These are phyloP conservation scores for Isichthys henryi DNA, from an alignment of 2,113 vertebrate species.

Conservation along the genomic window DNA sequence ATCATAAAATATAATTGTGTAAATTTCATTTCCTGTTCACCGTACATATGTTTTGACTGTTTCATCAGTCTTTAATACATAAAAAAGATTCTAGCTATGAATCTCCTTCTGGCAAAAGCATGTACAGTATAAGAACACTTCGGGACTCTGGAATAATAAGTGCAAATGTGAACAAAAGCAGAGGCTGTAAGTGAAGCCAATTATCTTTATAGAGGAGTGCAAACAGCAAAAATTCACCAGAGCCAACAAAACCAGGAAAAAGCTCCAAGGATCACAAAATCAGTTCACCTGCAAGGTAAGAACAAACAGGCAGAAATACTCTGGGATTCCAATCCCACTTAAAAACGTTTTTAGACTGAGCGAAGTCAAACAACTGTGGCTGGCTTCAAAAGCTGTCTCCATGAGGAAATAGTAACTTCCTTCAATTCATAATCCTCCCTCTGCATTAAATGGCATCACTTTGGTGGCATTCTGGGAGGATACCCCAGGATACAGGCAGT, in stretches of 20 bases:
- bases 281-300: neutral
- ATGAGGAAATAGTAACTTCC: neutral
- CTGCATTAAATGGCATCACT: neutral
- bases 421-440: neutral
- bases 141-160: neutral
- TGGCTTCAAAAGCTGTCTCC: neutral
- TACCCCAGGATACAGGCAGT: neutral
- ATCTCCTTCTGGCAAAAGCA: neutral
- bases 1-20: neutral
- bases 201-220: neutral
- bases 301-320: neutral
- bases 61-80: neutral
- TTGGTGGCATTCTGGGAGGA: neutral
- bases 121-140: neutral
- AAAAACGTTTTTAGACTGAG: neutral
- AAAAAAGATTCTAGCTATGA: neutral
- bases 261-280: neutral
- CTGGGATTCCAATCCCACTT: neutral
- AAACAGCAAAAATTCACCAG: neutral
- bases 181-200: neutral
- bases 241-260: neutral
- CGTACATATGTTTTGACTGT: neutral
- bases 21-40: neutral
- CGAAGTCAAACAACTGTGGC: neutral
- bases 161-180: neutral